Evolutionary conservation across 2,797 vertebrate species (phyloP), one percentile per base, ranked within the genome.

Genomic region (Carapus acus): DNA sequence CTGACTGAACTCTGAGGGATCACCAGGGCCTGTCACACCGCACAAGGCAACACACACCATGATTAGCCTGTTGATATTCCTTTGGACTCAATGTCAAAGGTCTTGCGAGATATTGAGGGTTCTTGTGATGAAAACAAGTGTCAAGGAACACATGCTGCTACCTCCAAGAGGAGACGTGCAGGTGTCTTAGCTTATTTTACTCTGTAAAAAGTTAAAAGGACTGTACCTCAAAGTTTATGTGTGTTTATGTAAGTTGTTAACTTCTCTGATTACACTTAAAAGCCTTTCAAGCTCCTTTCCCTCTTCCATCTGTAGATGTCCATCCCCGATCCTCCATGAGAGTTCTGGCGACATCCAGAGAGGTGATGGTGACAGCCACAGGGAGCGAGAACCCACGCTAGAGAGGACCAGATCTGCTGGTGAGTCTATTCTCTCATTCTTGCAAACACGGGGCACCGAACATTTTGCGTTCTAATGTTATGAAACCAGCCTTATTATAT

Each of bases 251-350:
- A 58, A 71, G 66, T 42, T 36, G 38, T 62, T 58, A 44, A 59
- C 56, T 18, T 43, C 38, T n/a, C 40, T 29, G 49, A 71, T 66
- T 23, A 55, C 31, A 56, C 51, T 34, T 19, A 18, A 9, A 69
- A 53, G 57, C 43, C 44, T 43, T 45, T 46, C 21, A 38, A 20
- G 2, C 49, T 60, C 29, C 46, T 7, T 20, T 36, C 17, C 19
- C 49, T 27, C 38, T 39, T 49, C 31, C 55, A 48, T 20, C 40
- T 65, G 14, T 73, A 98, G 95, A 71, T 95, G 93, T 72, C 92
- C 91, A 17, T 97, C 95, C 22, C 94, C 94, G 17, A 80, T 92
- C 23, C 88, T 92, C 33, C 92, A 93, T 0, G 92, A 96, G 69
- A 89, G 85, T 55, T 83, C 87, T 51, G 85, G 85, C 24, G 86